Evolutionary conservation across 2,797 vertebrate genomes (phyloP), one percentile per base, ranked within the genome.

Genomic region (Melanotaenia trifasciata): DNA sequence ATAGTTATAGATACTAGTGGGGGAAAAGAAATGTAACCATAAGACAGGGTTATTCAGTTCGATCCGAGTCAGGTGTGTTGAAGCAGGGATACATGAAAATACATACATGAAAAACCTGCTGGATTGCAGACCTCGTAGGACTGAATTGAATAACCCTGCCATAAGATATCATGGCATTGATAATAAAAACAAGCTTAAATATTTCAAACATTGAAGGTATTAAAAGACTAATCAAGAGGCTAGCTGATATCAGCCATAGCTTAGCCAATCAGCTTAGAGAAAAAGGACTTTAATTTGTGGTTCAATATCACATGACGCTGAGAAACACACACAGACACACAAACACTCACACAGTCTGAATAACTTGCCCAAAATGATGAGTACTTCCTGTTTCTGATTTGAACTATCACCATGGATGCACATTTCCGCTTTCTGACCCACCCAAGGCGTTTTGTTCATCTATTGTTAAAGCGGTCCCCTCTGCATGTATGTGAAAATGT

Each of bases 401-500:
- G 14, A 85, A 77, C 83, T 81, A 90, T 92, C 89, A 80, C 70
- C 69, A 85, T 65, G 76, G 84, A 76, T 1, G 54, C 80, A 87
- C 54, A 84, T 89, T 94, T 95, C 94, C 86, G 83, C 86, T 94
- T 93, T 94, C 73, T 82, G 86, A 80, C 28, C 50, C 47, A 20
- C 85, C 82, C 73, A 59, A 51, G 62, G 56, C 60, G 6, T 86
- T 11, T 76, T 22, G 79, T 84, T 83, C 68, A 78, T 67, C 76
- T 75, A 84, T 0, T 32, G 69, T 59, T 78, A 64, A 70, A 30
- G 72, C 50, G 70, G 45, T 58, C 22, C 58, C 57, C 20, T 33
- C 61, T 69, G 36, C 56, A 35, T 78, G 57, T 71, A 57, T 57
- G 30, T 80, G 51, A 50, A 30, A 58, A 24, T 65, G 14, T 60